Evolutionary conservation across 1,140 invertebrate species (phyloP).

Genomic region (Meloidogyne hapla): DNA sequence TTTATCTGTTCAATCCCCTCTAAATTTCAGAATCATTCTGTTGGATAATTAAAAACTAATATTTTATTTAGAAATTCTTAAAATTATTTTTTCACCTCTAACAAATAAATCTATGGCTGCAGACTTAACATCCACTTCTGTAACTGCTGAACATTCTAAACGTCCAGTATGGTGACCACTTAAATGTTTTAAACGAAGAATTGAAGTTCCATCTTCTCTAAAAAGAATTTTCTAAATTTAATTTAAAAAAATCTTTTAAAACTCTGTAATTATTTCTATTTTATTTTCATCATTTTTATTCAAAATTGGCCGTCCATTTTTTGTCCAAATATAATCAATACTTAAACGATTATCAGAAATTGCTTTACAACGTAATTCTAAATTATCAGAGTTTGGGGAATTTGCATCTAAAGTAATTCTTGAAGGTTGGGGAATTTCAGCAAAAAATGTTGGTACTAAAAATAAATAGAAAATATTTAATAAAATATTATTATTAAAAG

Average conservation of each 20-base stretch:
- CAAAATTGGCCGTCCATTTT: conserved; percentile 71
- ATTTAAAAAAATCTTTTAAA: not conserved
- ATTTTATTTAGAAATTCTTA: not conserved
- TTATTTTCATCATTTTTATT: conserved; percentile 65
- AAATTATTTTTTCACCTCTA: conserved; percentile 36
- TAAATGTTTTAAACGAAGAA: conserved; percentile 84
- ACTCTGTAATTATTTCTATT: conserved; percentile 25
- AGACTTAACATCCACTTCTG: conserved; percentile 79
- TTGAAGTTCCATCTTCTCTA: conserved; percentile 71
- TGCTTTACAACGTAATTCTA: conserved; percentile 89
- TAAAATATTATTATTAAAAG: too few relatives aligned
- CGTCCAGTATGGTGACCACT: conserved; percentile 87
- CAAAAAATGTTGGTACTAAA: conserved; percentile 59
- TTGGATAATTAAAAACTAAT: too few relatives aligned
- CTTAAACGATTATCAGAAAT: conserved; percentile 78
- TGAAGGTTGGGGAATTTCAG: conserved; percentile 70
- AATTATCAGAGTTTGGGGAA: conserved; percentile 71
- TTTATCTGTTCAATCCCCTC: too few relatives aligned
- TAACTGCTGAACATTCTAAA: conserved; percentile 91
- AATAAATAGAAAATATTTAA: conserved; percentile 3
- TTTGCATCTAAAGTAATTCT: conserved; percentile 82
- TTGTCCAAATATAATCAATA: conserved; percentile 82
- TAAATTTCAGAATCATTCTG: not conserved
- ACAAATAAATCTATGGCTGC: conserved; percentile 70
- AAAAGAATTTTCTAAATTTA: not conserved